Percentiles rank a stretch among this genome's conserved stretches.
phyloP scores from a whole-genome alignment of 92 coral and sea anemone species.

The Scolanthus callimorphus region DNA sequence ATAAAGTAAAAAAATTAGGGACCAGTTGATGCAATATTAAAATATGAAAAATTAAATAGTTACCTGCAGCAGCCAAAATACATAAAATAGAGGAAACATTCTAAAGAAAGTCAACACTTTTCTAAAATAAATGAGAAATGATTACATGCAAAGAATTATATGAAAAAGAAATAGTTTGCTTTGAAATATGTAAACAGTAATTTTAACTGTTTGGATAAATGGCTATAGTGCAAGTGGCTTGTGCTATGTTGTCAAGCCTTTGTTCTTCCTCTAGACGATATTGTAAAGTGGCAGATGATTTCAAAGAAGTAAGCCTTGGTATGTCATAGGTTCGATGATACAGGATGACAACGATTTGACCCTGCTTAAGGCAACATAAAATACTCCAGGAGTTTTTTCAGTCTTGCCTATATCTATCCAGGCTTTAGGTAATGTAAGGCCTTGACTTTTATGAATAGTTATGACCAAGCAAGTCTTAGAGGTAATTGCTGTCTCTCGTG shows the following conservation, averaged over 20 bases:
- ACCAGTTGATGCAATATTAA: too few species aligned
- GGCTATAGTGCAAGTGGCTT: slow-evolving; percentile 12
- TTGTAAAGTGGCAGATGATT: slow-evolving; percentile 19
- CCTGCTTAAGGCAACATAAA: slow-evolving; percentile 40
- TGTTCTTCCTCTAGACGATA: slow-evolving; percentile 29
- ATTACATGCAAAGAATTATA: too few species aligned
- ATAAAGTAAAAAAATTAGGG: too few species aligned
- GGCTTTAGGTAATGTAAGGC: slow-evolving; percentile 50
- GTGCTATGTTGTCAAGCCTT: slow-evolving; percentile 17
- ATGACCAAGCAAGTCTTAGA: slow-evolving; percentile 41
- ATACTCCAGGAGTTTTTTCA: slow-evolving; percentile 29
- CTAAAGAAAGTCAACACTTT: too few species aligned
- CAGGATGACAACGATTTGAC: slow-evolving; percentile 24
- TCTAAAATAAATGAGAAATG: too few species aligned
- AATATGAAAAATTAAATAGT: too few species aligned
- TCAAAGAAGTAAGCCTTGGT: slow-evolving; percentile 18
- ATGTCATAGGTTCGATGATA: slow-evolving; percentile 31
- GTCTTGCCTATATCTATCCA: slow-evolving; percentile 35
- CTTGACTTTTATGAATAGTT: slow-evolving; percentile 12
- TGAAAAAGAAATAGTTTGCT: too few species aligned
- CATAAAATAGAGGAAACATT: too few species aligned
- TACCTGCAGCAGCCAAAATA: too few species aligned
- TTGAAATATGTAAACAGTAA: too few species aligned
- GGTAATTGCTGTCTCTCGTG: slow-evolving; percentile 37
- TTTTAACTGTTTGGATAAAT: too few species aligned